Percentiles rank a stretch among this genome's conserved stretches.
These are phyloP conservation scores for Drosophila sordidula DNA, from an alignment of 2,888 invertebrate genomes.

Conservation along the genomic window DNA sequence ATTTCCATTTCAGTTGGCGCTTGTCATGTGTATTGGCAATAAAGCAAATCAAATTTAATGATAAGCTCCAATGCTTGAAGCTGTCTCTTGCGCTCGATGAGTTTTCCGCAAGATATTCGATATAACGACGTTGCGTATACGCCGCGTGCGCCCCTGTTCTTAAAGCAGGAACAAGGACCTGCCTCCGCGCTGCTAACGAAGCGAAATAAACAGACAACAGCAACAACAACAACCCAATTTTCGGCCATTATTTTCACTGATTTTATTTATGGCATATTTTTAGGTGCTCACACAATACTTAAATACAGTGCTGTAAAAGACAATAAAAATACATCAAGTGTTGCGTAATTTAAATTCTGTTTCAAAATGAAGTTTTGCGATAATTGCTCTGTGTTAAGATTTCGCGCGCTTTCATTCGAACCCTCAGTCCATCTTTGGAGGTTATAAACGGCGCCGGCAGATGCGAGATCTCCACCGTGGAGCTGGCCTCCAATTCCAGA, in stretches of 20 bases:
- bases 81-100: constrained; percentile 70
- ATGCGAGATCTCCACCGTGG: constrained; percentile 65
- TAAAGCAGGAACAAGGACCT: constrained; percentile 38
- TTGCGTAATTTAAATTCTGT: constrained; percentile 24
- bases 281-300: constrained; percentile 53
- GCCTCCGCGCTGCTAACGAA: constrained; percentile 66
- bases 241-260: constrained; percentile 54
- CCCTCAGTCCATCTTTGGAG: constrained; percentile 70
- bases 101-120: constrained; percentile 58
- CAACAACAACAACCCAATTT: constrained; percentile 23
- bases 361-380: constrained; percentile 41
- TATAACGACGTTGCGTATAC: constrained; percentile 66
- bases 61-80: constrained; percentile 69
- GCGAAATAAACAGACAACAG: constrained; percentile 56
- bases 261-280: constrained; percentile 79
- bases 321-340: constrained; percentile 3
- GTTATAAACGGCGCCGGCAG: constrained; percentile 65
- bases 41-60: constrained; percentile 78
- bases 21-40: constrained; percentile 48
- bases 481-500: constrained; percentile 60
- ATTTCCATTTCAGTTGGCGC: constrained; percentile 33
- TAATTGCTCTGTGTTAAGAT: constrained; percentile 50
- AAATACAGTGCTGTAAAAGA: constrained; percentile 57
- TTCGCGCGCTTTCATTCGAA: constrained; percentile 64
- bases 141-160: constrained; percentile 28